Evolutionary conservation across 2,797 vertebrate genomes (phyloP), one percentile per base, ranked within the genome.

Genomic region (Arnoldichthys spilopterus): DNA sequence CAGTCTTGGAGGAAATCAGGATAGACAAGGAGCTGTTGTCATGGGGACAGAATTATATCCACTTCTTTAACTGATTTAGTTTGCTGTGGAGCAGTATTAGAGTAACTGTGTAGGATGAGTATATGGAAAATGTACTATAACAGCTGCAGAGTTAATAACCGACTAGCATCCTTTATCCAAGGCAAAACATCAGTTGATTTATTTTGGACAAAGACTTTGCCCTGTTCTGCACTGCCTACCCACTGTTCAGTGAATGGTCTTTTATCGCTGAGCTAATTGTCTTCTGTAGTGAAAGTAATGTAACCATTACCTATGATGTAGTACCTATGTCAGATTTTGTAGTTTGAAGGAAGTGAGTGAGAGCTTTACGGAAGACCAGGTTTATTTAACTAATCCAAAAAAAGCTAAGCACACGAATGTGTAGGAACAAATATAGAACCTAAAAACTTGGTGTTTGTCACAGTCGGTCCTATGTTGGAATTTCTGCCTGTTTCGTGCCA

Each of bases 41-140:
- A 76, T 81, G 61, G 68, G 74, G 68, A 81, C 53, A 58, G 37
- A 18, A 53, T n/a, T 58, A 71, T 30, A 77, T 22, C 30, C 6
- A 56, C 30, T 40, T 22, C 32, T 72, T 56, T 37, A 72, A 40
- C 5, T 56, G 51, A 56, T 56, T 51, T 9, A 69, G 12, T 30
- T 56, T 24, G 56, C 53, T 58, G 32, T 71, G n/a, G 16, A 5
- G 34, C 15, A 30, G 20, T 34, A 53, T 32, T 3, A 37, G 13
- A 71, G 18, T 56, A 7, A 40, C 40, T 34, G 15, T 56, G 7
- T 7, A 56, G 40, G 30, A 12, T 11, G 22, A 18, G 51, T 40
- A 34, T 54, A 71, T 37, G 16, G 37, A 20, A 5, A n/a, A 6
- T 7, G 8, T n/a, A 7, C 28, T 20, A 68, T 20, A 69, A 20